phyloP scores from a whole-genome alignment of 2,888 invertebrate genomes.

The Sepioteuthis lessoniana region DNA sequence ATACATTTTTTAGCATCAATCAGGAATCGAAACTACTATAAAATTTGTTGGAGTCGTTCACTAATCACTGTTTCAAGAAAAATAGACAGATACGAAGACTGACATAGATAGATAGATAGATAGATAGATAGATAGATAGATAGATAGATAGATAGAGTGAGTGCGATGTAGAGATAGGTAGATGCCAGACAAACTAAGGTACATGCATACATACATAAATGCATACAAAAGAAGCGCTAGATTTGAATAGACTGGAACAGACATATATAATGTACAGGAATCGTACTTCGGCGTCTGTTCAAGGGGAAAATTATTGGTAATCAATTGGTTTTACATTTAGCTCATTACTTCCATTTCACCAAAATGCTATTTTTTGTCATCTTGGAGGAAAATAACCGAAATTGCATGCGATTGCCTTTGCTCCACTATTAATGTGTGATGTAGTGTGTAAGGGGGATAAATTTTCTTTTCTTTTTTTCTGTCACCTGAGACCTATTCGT shows the following conservation, averaged over 20 bases:
- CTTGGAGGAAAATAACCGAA: background rate
- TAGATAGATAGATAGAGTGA: background rate
- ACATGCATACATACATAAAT: too few relatives aligned
- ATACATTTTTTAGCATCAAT: too few relatives aligned
- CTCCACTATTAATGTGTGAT: background rate
- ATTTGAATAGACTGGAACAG: background rate
- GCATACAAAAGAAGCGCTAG: background rate
- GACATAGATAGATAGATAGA: background rate
- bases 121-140: background rate
- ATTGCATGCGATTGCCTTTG: background rate
- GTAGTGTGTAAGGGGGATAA: background rate
- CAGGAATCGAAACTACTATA: too few relatives aligned
- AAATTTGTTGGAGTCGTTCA: too few relatives aligned
- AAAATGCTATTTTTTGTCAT: slow-evolving; percentile 21
- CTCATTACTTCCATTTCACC: background rate
- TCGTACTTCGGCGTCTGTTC: background rate
- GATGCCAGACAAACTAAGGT: too few relatives aligned
- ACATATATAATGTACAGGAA: background rate
- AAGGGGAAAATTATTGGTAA: background rate
- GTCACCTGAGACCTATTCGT: background rate
- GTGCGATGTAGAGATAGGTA: too few relatives aligned
- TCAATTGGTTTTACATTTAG: background rate
- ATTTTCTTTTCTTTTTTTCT: background rate
- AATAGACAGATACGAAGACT: background rate
- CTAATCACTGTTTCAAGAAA: background rate